Evolutionary conservation across 1,140 invertebrate species (phyloP).

Genomic region (Brachionus sp.): DNA sequence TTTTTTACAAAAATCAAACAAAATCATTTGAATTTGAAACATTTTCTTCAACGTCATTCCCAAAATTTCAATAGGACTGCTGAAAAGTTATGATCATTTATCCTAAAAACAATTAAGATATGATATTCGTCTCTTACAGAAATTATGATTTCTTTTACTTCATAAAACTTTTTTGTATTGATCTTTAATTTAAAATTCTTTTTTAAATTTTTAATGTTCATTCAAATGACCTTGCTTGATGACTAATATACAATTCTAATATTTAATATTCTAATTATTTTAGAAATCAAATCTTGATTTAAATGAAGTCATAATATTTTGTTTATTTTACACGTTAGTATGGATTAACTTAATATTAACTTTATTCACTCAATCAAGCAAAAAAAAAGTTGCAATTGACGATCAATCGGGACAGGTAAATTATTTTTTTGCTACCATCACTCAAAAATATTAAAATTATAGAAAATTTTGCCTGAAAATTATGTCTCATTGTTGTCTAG

Average conservation of each 20-base stretch:
- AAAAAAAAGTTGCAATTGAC: not conserved
- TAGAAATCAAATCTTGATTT: not conserved
- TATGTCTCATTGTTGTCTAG: conserved; percentile 32
- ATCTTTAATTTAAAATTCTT: no score
- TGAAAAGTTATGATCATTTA: no score
- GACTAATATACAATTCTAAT: not conserved
- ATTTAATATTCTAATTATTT: not conserved
- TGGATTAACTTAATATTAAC: not conserved
- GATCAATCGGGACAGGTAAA: not conserved
- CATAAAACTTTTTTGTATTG: no score
- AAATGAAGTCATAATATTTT: not conserved
- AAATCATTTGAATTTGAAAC: no score
- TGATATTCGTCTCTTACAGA: no score
- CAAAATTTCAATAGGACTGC: no score
- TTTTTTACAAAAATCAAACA: no score
- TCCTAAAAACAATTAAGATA: no score
- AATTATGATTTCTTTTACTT: no score
- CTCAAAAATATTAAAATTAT: not conserved
- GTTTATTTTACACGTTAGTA: not conserved
- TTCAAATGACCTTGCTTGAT: no score
- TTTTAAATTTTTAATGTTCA: no score
- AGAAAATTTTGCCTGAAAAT: conserved; percentile 46
- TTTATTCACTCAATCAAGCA: not conserved
- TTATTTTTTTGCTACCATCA: not conserved
- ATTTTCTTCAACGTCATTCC: no score